Evolutionary conservation across 2,888 invertebrate species (phyloP).

Genomic region (Portevinia maculata): DNA sequence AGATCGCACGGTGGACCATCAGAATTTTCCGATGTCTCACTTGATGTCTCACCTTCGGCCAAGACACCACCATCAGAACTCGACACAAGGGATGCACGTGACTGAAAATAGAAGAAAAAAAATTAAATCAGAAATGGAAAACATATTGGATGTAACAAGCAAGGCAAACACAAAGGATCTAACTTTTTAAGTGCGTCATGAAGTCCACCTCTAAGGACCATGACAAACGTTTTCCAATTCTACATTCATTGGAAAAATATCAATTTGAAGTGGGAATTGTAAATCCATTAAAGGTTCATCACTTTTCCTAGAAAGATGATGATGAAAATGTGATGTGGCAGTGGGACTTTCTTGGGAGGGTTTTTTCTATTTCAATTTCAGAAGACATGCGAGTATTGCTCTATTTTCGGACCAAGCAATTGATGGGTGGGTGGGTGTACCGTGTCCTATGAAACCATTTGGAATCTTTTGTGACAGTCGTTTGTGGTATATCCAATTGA

Average conservation of each 20-base stretch:
- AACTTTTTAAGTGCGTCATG: constrained; percentile 45
- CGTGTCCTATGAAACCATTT: constrained; percentile 39
- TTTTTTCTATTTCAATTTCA: constrained; percentile 47
- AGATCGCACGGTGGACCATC: constrained; percentile 90
- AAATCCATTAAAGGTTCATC: constrained; percentile 71
- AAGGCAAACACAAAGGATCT: constrained; percentile 27
- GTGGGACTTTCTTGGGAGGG: constrained; percentile 21
- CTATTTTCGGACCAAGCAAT: neutral
- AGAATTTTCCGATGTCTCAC: constrained; percentile 85
- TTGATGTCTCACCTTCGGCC: constrained; percentile 85
- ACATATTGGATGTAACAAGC: constrained; percentile 6
- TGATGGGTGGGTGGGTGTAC: neutral
- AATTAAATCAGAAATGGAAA: constrained; percentile 15
- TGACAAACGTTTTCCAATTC: constrained; percentile 66
- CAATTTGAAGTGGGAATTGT: constrained; percentile 73
- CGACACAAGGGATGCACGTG: constrained; percentile 82
- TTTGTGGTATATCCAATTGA: constrained; percentile 34
- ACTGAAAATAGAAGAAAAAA: constrained; percentile 78
- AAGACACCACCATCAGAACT: constrained; percentile 85
- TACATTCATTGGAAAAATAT: constrained; percentile 62
- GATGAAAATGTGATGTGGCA: constrained; percentile 42
- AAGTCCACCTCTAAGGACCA: constrained; percentile 41
- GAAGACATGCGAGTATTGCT: neutral
- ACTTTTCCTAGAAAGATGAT: constrained; percentile 31
- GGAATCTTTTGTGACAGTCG: constrained; percentile 44